These are phyloP conservation scores for Napeogenes sylphis DNA, from an alignment of 2,888 invertebrate species.

Conservation along the genomic window DNA sequence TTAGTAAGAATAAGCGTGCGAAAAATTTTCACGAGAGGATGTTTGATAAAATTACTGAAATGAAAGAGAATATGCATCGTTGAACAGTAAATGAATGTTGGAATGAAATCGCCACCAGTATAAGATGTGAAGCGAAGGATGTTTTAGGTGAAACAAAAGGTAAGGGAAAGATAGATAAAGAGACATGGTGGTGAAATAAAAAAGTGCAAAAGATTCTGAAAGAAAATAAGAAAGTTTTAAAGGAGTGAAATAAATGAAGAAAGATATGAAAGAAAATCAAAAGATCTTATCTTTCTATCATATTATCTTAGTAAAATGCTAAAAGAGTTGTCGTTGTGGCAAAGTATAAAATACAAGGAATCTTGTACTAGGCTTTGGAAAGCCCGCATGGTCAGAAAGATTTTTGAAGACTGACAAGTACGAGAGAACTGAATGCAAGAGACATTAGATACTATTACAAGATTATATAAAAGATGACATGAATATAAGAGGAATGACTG, in stretches of 20 bases:
- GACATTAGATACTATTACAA: background rate
- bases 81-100: constrained; percentile 6
- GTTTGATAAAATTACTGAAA: constrained; percentile 8
- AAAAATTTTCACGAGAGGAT: background rate
- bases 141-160: constrained; percentile 4
- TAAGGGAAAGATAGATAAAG: constrained; percentile 12
- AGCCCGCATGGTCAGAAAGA: background rate
- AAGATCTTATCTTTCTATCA: background rate
- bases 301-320: background rate
- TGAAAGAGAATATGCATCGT: constrained; percentile 6
- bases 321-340: background rate
- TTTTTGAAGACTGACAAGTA: background rate
- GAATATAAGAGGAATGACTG: too few species aligned
- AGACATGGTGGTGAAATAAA: constrained; percentile 18
- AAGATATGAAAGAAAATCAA: background rate
- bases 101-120: constrained; percentile 10
- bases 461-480: too few species aligned
- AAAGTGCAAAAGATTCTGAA: constrained; percentile 15
- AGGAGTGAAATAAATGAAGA: constrained; percentile 6
- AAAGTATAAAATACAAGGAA: background rate
- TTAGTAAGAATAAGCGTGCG: background rate
- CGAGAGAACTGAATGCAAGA: background rate
- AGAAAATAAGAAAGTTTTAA: constrained; percentile 15
- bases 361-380: background rate
- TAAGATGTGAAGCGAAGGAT: background rate